phyloP scores from a whole-genome alignment of 37 sponge, comb jelly and placozoan species.

The Hexactinellida sp. region DNA sequence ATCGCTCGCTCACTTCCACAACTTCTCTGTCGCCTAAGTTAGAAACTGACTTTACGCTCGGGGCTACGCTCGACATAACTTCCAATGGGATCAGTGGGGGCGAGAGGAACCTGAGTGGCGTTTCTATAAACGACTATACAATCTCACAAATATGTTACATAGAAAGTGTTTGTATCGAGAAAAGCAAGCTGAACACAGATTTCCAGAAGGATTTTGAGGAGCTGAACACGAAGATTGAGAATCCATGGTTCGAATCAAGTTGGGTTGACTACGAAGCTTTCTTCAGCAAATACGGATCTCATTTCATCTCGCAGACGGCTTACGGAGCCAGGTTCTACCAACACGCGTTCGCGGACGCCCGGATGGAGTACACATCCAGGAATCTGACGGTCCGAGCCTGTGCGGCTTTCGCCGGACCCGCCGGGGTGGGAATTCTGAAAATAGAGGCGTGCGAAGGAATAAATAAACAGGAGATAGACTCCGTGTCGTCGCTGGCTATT shows the following conservation, averaged over 20 bases:
- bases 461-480: background rate
- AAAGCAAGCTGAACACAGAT: background rate
- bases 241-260: slow-evolving; percentile 2
- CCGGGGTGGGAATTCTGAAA: background rate
- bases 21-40: background rate
- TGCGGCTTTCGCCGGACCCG: slow-evolving; percentile 15
- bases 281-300: slow-evolving; percentile 21
- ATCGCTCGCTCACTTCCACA: background rate
- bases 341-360: slow-evolving; percentile 13
- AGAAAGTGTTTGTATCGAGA: slow-evolving; percentile 10
- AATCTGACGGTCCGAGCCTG: slow-evolving; percentile 16
- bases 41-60: background rate
- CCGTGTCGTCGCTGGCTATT: background rate
- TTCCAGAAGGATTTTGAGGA: background rate
- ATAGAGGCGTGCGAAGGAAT: slow-evolving; percentile 13
- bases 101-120: background rate
- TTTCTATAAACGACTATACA: background rate
- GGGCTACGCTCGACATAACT: background rate
- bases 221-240: background rate
- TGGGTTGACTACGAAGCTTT: slow-evolving; percentile 20
- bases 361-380: background rate
- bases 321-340: slow-evolving; percentile 13
- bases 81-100: background rate
- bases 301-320: background rate
- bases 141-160: background rate